Evolutionary conservation across 2,797 vertebrate species (phyloP).

Genomic region (Chiroxiphia lanceolata): DNA sequence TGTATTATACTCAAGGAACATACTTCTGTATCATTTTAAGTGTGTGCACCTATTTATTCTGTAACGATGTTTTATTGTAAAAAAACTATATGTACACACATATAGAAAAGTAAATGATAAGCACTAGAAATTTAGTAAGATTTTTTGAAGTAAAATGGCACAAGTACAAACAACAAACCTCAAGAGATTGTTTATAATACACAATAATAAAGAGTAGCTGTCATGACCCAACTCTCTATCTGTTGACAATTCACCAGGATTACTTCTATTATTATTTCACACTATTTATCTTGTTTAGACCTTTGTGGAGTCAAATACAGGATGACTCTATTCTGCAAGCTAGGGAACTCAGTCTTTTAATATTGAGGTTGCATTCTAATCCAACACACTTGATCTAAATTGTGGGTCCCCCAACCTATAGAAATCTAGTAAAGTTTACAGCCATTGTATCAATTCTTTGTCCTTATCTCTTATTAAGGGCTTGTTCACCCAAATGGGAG

Average conservation of each 20-base stretch:
- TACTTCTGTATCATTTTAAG: background rate
- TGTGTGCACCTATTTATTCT: background rate
- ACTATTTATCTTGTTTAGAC: background rate
- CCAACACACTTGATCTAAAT: background rate
- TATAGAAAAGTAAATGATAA: background rate
- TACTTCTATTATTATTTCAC: background rate
- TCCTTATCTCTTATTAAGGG: background rate
- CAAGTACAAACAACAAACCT: background rate
- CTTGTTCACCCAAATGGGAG: background rate
- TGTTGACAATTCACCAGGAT: background rate
- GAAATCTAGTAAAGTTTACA: background rate
- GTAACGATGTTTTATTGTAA: background rate
- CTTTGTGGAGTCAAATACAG: background rate
- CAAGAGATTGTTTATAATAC: background rate
- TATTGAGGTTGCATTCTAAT: background rate
- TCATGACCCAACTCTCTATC: background rate
- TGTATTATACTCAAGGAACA: constrained; percentile 13
- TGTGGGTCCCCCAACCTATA: background rate
- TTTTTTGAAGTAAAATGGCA: background rate
- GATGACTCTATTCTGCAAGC: background rate
- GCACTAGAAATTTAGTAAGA: background rate
- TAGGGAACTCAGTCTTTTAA: background rate
- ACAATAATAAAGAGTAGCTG: background rate
- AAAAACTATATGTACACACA: background rate
- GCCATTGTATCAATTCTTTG: background rate